phyloP scores from a whole-genome alignment of 2,113 vertebrate genomes.

The Todiramphus saurophagus region DNA sequence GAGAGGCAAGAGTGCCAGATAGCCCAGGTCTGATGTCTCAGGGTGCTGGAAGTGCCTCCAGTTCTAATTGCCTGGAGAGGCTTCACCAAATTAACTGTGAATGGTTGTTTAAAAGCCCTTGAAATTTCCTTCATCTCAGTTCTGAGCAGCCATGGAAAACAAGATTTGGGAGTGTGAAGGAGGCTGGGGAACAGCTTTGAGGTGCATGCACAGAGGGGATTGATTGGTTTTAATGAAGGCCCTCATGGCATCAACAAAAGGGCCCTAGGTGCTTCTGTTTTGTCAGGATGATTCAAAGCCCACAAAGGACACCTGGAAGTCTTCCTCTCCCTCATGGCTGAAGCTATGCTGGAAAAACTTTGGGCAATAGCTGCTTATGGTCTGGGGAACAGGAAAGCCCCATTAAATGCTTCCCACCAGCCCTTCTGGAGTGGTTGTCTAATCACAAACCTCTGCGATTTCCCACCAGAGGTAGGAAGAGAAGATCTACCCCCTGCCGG shows the following conservation, averaged over 20 bases:
- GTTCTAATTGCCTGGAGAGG: neutral
- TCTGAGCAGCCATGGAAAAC: neutral
- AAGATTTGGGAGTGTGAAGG: neutral
- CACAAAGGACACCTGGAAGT: neutral
- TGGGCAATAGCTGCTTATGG: neutral
- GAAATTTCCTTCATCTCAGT: neutral
- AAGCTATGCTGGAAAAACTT: neutral
- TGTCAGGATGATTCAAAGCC: neutral
- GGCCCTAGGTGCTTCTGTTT: neutral
- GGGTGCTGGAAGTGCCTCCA: neutral
- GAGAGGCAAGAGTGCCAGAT: neutral
- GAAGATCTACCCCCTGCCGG: neutral
- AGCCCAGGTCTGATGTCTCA: rapidly evolving
- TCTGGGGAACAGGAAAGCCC: neutral
- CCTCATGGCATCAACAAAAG: neutral
- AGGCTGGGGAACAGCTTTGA: neutral
- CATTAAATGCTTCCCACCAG: neutral
- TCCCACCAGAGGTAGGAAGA: neutral
- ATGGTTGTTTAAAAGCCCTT: neutral
- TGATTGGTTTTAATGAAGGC: neutral
- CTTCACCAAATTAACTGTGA: constrained; percentile 4
- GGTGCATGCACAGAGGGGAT: rapidly evolving
- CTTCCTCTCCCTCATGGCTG: rapidly evolving
- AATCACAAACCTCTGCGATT: neutral
- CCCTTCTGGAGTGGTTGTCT: neutral